Percentiles rank a stretch among this genome's conserved stretches.
Evolutionary conservation across 2,797 vertebrate species (phyloP).

Genomic region (Enteromius mattozi): DNA sequence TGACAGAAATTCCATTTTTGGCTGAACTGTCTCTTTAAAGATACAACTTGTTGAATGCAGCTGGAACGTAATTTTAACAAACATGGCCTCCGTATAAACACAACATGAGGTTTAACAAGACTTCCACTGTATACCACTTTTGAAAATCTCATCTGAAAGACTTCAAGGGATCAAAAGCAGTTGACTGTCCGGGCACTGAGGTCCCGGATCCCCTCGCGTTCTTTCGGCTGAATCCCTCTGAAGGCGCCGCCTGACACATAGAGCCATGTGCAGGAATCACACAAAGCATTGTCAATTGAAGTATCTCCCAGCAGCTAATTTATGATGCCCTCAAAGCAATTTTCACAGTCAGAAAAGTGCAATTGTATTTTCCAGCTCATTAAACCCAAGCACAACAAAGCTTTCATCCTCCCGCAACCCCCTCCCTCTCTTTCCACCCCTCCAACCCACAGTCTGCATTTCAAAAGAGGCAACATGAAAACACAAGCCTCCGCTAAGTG

Average conservation of each 20-base stretch:
- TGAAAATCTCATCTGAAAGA: constrained; percentile 48
- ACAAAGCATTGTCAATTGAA: constrained; percentile 83
- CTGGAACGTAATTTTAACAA: constrained; percentile 8
- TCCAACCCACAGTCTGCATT: constrained; percentile 65
- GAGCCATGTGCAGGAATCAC: constrained; percentile 70
- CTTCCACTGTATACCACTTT: constrained; percentile 29
- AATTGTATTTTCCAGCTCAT: constrained; percentile 90
- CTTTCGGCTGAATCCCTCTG: constrained; percentile 59
- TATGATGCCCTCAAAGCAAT: constrained; percentile 84
- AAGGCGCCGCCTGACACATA: constrained; percentile 65
- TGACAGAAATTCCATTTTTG: not conserved
- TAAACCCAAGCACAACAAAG: constrained; percentile 84
- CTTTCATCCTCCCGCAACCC: constrained; percentile 77
- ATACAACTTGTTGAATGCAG: constrained; percentile 23
- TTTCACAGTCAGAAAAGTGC: constrained; percentile 87
- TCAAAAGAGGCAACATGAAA: constrained; percentile 66
- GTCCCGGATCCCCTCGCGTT: constrained; percentile 57
- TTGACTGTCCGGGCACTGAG: constrained; percentile 61
- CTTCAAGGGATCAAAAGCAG: constrained; percentile 62
- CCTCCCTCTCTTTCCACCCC: constrained; percentile 65
- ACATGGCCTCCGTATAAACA: not conserved
- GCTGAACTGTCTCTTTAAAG: not conserved
- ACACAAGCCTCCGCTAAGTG: constrained; percentile 64
- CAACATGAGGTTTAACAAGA: constrained; percentile 37
- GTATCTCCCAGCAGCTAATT: constrained; percentile 84